phyloP scores from a whole-genome alignment of 2,797 vertebrate genomes.

The Huso huso region DNA sequence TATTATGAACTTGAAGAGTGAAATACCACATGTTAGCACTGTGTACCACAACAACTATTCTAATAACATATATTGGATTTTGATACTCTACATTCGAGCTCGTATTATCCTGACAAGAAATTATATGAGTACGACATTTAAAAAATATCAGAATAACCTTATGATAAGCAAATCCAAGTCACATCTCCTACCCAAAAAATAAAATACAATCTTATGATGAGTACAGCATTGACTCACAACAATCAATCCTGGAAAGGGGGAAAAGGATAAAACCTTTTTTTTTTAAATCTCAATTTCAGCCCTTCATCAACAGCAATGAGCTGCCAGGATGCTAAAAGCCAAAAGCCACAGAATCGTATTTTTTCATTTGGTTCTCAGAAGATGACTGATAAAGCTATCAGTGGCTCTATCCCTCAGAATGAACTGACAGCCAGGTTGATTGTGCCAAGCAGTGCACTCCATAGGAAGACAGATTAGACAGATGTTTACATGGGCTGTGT shows the following conservation, averaged over 20 bases:
- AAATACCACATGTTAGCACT: too few species aligned
- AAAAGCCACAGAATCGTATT: constrained; percentile 27
- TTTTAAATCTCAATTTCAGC: constrained; percentile 29
- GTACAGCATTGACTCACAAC: constrained; percentile 27
- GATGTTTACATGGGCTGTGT: constrained; percentile 25
- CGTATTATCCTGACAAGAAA: too few species aligned
- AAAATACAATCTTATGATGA: too few species aligned
- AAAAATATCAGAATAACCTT: too few species aligned
- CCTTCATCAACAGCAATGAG: constrained; percentile 30
- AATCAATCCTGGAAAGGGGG: constrained; percentile 19
- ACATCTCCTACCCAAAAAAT: too few species aligned
- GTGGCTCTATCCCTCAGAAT: constrained; percentile 36
- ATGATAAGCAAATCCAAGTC: too few species aligned
- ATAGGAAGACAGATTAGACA: constrained; percentile 40
- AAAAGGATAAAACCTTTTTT: constrained; percentile 19
- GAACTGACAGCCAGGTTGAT: constrained; percentile 37
- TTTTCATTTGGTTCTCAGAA: constrained; percentile 42
- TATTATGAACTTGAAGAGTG: too few species aligned
- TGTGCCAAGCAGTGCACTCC: constrained; percentile 32
- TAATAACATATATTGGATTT: too few species aligned
- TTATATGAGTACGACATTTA: too few species aligned
- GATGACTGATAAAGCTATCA: constrained; percentile 54
- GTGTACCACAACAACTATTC: too few species aligned
- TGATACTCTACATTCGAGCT: too few species aligned
- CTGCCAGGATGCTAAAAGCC: constrained; percentile 24